Base-by-base conservation (phyloP, 2,797 vertebrate species). In the Rhynchonycteris naso region DNA sequence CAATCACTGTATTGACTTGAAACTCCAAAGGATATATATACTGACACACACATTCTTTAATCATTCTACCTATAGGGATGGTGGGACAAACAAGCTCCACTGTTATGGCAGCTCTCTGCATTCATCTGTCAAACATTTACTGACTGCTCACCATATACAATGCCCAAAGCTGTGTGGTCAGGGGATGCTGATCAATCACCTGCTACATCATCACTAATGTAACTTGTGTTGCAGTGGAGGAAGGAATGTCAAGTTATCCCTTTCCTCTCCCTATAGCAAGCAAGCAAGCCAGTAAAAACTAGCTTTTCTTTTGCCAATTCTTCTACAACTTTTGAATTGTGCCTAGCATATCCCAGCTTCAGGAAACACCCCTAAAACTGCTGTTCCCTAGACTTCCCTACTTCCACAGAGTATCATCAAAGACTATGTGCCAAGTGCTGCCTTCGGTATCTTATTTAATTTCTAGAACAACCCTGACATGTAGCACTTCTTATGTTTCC, bases 101-200 rank as follows among this genome's bases (percentile, higher is more conserved):
- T 71, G 38, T 65, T 33, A 72, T 1, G 69, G 61, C 28, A 89
- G 72, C 72, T 95, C 28, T 74, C 35, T 21, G 63, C 13, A 91
- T n/a, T 88, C 84, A 95, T 33, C 66, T 63, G 66, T 89, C 38
- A 92, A 50, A 82, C 68, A 95, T 58, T 54, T 74, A 78, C 43
- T 74, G 58, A 50, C 74, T 72, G 54, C 43, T 78, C 43, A 28
- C 50, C 80, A n/a, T 54, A 58, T 63, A 43, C 65, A 66, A 9
- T 35, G 54, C 19, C n/a, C 61, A 56, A 35, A 93, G 56, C 72
- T 74, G 43, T 47, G 26, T 75, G 89, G 65, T 56, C 43, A 59
- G 35, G n/a, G 22, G 22, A 52, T 88, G 52, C 79, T 18, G 1
- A 65, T 66, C 12, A 26, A 50, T 63, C 90, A 69, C 86, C 18